Percentiles rank a stretch among this genome's conserved stretches.
These are phyloP conservation scores for Acrocephalus arundinaceus DNA, from an alignment of 2,113 vertebrate species.

Conservation along the genomic window DNA sequence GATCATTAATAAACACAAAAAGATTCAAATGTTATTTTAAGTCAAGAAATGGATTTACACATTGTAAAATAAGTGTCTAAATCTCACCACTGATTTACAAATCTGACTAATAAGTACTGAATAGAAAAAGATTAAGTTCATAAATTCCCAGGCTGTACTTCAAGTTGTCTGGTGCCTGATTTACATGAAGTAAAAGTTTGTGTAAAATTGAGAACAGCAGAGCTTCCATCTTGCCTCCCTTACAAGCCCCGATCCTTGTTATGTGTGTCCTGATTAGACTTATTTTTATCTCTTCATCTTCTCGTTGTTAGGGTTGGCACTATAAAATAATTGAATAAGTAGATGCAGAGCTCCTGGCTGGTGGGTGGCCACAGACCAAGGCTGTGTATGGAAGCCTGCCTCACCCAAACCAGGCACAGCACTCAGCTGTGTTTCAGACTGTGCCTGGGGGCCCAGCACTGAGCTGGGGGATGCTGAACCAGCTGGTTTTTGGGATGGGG, in stretches of 20 bases:
- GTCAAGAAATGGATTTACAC: not conserved
- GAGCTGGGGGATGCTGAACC: not conserved
- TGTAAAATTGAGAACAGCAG: not conserved
- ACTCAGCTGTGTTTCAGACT: not conserved
- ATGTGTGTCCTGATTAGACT: not conserved
- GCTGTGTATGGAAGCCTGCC: not conserved
- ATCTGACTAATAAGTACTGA: not conserved
- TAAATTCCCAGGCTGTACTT: not conserved
- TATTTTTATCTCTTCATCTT: not conserved
- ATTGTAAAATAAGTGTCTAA: not conserved
- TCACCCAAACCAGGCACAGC: not conserved
- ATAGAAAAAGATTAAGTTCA: not conserved
- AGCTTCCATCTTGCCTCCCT: not conserved
- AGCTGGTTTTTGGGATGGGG: not conserved
- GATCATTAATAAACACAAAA: not conserved
- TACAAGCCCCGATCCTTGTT: not conserved
- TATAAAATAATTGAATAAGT: too few species aligned
- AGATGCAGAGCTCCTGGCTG: not conserved
- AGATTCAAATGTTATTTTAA: not conserved
- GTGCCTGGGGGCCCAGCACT: not conserved
- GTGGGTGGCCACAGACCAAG: too few species aligned
- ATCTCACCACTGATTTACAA: not conserved
- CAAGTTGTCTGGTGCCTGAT: not conserved
- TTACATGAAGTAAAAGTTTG: not conserved
- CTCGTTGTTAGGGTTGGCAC: not conserved